Conservation (phyloP, 1,140 invertebrate species). For the Meteorus sp. region DNA sequence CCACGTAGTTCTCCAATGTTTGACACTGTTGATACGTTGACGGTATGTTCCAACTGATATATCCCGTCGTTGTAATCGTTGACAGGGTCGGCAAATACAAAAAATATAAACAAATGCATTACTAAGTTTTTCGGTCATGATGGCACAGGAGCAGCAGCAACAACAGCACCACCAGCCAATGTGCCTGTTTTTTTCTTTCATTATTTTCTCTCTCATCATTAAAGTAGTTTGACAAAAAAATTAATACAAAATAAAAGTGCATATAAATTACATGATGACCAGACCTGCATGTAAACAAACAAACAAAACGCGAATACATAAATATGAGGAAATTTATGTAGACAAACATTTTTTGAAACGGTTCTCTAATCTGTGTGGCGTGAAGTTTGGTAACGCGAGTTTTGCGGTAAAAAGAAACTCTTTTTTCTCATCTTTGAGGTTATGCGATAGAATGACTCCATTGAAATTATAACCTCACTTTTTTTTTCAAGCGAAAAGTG, state of each 20-base stretch:
- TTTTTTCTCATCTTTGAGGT: too few relatives aligned
- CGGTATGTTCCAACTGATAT: conserved; percentile 26
- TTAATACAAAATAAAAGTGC: conserved; percentile 60
- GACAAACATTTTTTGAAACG: conserved; percentile 12
- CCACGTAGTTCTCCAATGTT: background rate
- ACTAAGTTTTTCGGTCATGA: conserved; percentile 39
- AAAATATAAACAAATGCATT: conserved; percentile 62
- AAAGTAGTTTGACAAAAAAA: conserved; percentile 41
- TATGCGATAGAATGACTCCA: too few relatives aligned
- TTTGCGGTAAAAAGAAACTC: too few relatives aligned
- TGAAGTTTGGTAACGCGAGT: too few relatives aligned
- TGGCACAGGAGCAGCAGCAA: too few relatives aligned
- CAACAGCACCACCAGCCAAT: too few relatives aligned
- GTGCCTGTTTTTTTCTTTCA: conserved; percentile 4
- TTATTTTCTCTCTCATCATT: conserved; percentile 6
- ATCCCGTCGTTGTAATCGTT: conserved; percentile 25
- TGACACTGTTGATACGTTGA: conserved; percentile 19
- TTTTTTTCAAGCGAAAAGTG: too few relatives aligned
- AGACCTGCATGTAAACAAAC: conserved; percentile 60
- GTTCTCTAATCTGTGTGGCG: background rate
- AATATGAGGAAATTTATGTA: conserved; percentile 31
- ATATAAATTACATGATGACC: conserved; percentile 52
- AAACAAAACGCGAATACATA: conserved; percentile 53
- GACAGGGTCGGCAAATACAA: conserved; percentile 57
- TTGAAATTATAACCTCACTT: too few relatives aligned